Evolutionary conservation across 2,113 vertebrate genomes (phyloP), one percentile per base, ranked within the genome.

Genomic region (Petroica traversi): DNA sequence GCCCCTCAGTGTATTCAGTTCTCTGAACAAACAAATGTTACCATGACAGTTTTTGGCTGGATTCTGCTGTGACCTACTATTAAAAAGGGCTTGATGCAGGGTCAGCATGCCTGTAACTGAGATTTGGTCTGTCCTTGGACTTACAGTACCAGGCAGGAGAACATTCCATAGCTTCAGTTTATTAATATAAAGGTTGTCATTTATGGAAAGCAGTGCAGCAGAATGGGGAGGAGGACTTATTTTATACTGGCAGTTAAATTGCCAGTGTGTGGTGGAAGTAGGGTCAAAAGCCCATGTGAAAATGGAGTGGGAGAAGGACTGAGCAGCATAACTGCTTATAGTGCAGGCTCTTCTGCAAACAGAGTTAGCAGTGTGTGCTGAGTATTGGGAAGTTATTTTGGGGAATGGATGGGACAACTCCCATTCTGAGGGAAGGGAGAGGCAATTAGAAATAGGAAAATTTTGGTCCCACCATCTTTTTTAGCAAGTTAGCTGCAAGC

Each of bases 1-100:
- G 71, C 74, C 88, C 94, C 92, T 89, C 28, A 33, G 93, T 85
- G 85, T 45, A 46, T 93, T 94, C 4, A 31, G 28, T 83, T 93
- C 67, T 93, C 71, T 77, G 94, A 83, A 92, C 43, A 96, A 97
- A 94, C 88, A 96, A 77, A 92, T 90, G 89, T 93, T 92, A 80
- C 92, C 75, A 85, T 90, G 92, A 89, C 81, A 71, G 45, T 88
- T 95, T 89, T 79, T 67, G 88, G 59, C 89, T 83, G 28, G 55
- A 18, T 92, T 92, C 59, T 95, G 19, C 36, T 79, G 31, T 83
- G 89, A 93, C 55, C 52, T 69, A 8, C 73, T 62, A 28, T 57
- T 82, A 64, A 62, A 76, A 89, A 77, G 72, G 62, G 54, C 54
- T 51, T 46, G 28, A 62, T 88, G 63, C 41, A 22, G 71, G 67